A percentile compares a stretch with the other conserved stretches of the same genome.
Conservation (phyloP, 2,797 vertebrate genomes). For the Clarias pachynema region DNA sequence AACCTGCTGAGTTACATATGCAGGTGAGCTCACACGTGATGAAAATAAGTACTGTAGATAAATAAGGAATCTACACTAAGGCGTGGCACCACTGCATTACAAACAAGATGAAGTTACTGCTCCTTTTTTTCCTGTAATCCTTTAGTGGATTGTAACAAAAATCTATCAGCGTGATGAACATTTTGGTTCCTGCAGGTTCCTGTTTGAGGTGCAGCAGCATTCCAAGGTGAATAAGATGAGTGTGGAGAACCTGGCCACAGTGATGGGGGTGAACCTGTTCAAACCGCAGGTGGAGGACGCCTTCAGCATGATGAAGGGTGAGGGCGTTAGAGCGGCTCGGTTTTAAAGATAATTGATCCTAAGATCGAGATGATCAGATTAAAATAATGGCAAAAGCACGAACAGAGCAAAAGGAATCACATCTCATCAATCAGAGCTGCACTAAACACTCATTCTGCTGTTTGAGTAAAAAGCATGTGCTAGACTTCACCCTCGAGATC, state of each 20-base stretch:
- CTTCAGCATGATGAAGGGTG: slow-evolving; percentile 92
- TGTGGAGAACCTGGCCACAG: slow-evolving; percentile 95
- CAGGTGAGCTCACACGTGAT: slow-evolving; percentile 66
- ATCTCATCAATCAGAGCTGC: neutral
- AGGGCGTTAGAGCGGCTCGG: slow-evolving; percentile 1
- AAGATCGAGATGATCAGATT: too few species aligned
- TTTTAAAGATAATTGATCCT: too few species aligned
- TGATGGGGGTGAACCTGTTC: slow-evolving; percentile 95
- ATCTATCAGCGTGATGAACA: neutral
- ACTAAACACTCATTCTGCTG: neutral
- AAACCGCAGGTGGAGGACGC: slow-evolving; percentile 92
- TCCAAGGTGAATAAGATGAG: slow-evolving; percentile 94
- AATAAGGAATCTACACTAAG: neutral
- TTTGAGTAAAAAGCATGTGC: neutral
- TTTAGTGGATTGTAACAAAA: neutral
- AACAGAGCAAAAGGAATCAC: neutral
- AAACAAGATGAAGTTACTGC: neutral
- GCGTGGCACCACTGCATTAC: neutral
- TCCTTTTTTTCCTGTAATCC: neutral
- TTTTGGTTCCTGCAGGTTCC: slow-evolving; percentile 78
- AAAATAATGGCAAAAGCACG: too few species aligned
- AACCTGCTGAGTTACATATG: slow-evolving; percentile 93
- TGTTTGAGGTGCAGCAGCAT: slow-evolving; percentile 89
- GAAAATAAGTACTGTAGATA: too few species aligned
- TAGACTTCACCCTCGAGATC: neutral